phyloP scores from a whole-genome alignment of 1,140 invertebrate species.

The Drosophila albomicans region DNA sequence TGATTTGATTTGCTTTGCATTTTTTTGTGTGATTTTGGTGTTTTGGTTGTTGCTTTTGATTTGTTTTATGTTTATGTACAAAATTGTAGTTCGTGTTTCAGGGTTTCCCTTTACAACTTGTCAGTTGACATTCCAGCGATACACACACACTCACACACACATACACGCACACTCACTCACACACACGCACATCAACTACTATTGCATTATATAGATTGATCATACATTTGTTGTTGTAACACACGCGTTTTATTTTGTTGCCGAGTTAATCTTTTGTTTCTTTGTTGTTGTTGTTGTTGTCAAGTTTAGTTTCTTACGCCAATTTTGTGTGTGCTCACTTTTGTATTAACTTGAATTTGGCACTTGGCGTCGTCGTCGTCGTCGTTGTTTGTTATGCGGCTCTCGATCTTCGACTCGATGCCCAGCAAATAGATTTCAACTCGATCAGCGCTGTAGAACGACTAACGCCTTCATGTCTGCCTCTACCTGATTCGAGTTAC shows the following conservation, averaged over 20 bases:
- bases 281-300: slow-evolving; percentile 14
- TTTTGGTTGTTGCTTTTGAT: slow-evolving; percentile 27
- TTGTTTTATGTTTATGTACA: slow-evolving; percentile 60
- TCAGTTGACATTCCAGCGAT: slow-evolving; percentile 78
- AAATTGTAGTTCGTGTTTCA: slow-evolving; percentile 67
- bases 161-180: slow-evolving; percentile 21
- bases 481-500: slow-evolving; percentile 84
- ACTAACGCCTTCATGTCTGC: slow-evolving; percentile 85
- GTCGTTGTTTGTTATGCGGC: slow-evolving; percentile 2
- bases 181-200: slow-evolving; percentile 50
- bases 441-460: slow-evolving; percentile 85
- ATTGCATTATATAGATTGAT: slow-evolving; percentile 42
- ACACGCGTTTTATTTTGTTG: slow-evolving; percentile 6
- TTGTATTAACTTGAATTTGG: slow-evolving; percentile 38
- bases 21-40: slow-evolving; percentile 41
- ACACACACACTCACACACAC: slow-evolving; percentile 44
- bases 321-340: slow-evolving; percentile 24
- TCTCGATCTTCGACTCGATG: slow-evolving; percentile 36
- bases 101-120: slow-evolving; percentile 81
- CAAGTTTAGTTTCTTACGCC: slow-evolving; percentile 34
- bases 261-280: slow-evolving; percentile 22
- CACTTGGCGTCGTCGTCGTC: slow-evolving; percentile 1
- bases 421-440: slow-evolving; percentile 79
- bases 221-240: slow-evolving; percentile 14
- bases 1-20: slow-evolving; percentile 35